These are phyloP conservation scores for Clivina fossor DNA, from an alignment of 2,888 invertebrate species.

Conservation along the genomic window DNA sequence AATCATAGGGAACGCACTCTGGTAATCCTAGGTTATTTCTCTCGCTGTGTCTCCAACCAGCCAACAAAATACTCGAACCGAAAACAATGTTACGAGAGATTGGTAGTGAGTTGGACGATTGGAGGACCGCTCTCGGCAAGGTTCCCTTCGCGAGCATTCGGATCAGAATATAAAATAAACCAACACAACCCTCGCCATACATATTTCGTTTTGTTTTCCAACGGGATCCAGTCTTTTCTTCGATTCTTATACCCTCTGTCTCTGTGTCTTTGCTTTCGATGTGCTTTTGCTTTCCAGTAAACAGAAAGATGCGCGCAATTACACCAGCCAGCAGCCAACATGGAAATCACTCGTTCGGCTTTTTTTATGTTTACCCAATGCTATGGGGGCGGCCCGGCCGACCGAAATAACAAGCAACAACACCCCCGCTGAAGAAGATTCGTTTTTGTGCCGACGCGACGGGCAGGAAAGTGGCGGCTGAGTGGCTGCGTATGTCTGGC, in stretches of 20 bases:
- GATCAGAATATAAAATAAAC: constrained; percentile 56
- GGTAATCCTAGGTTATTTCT: constrained; percentile 57
- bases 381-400: not conserved
- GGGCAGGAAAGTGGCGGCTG: too few species aligned
- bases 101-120: constrained; percentile 41
- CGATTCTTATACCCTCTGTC: constrained; percentile 48
- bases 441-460: too few species aligned
- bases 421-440: too few species aligned
- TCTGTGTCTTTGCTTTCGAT: constrained; percentile 44
- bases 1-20: constrained; percentile 58
- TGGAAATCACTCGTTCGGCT: constrained; percentile 16
- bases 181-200: constrained; percentile 50
- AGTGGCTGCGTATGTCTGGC: not conserved
- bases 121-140: constrained; percentile 42
- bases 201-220: constrained; percentile 51
- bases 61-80: constrained; percentile 40
- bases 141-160: constrained; percentile 51
- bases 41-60: constrained; percentile 51
- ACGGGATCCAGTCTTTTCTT: constrained; percentile 49
- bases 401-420: not conserved
- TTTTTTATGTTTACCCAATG: constrained; percentile 9
- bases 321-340: constrained; percentile 18
- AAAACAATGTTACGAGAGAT: constrained; percentile 21
- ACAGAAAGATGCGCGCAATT: constrained; percentile 24
- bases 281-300: constrained; percentile 28